Evolutionary conservation across 2,888 invertebrate genomes (phyloP), one percentile per base, ranked within the genome.

Genomic region (Hipparchia sbordonii): DNA sequence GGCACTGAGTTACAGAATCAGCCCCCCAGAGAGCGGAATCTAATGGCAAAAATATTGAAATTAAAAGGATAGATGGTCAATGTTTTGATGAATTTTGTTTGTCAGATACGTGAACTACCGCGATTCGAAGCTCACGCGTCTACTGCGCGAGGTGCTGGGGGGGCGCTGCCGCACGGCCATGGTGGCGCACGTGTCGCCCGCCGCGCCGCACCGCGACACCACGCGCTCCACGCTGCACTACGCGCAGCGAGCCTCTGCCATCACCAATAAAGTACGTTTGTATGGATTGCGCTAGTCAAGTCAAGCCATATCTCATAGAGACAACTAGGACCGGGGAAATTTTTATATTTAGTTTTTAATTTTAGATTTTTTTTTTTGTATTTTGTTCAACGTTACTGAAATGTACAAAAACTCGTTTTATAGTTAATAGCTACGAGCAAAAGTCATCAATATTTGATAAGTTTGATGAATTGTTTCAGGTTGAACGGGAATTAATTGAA

Each of bases 101-200:
- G 39, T 10, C 57, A 95, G 96, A 84, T 99, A 98, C 87, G 98
- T 99, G 6, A 99, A 99, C 92, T 99, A 98, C 89, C 95, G 99
- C 0, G 99, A 99, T 90, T 98, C 98, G 46, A 99, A 99, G 89
- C 91, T 99, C 79, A 99, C 99, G 0, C 95, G 99, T 6, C 92
- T 99, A 72, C 93, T 99, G 68, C 97, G 97, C 78, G 98, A 98
- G 81, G 97, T 98, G 1, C 90, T 98, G 54, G 97, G 97, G 79
- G 98, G 99, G 6, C 98, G 98, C 84, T 98, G 98, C 84, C 96
- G 97, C 81, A 99, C 99, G 0, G 98, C 98, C 12, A 99, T 99
- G 99, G 97, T 99, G 73, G 99, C 99, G 2, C 98, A 99, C 90
- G 97, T 99, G 59, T 97, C 98, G 1, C 98, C 99, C 0, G 97